Conservation (phyloP, 1,140 invertebrate genomes). For the Lordiphosa mommai region DNA sequence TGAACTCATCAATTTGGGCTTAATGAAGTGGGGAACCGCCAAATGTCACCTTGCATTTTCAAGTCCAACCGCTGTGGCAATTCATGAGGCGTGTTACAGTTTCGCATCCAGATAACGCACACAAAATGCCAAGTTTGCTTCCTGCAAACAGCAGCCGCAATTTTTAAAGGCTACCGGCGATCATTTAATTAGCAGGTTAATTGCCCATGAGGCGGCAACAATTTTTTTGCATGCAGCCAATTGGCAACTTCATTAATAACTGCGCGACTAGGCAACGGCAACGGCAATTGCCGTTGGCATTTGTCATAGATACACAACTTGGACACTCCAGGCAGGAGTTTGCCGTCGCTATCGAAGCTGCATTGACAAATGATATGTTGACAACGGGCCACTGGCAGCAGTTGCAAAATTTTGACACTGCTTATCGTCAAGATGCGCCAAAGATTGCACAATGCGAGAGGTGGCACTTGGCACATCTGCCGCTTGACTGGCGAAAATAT, state of each 20-base stretch:
- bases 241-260: slow-evolving; percentile 72
- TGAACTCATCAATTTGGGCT: slow-evolving; percentile 75
- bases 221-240: slow-evolving; percentile 3
- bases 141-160: slow-evolving; percentile 30
- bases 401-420: slow-evolving; percentile 74
- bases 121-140: slow-evolving; percentile 53
- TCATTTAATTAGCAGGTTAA: slow-evolving; percentile 73
- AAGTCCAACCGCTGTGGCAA: slow-evolving; percentile 42
- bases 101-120: slow-evolving; percentile 49
- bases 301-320: slow-evolving; percentile 54
- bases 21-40: slow-evolving; percentile 62
- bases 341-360: slow-evolving; percentile 36
- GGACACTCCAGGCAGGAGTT: slow-evolving; percentile 3
- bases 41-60: slow-evolving; percentile 67
- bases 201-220: slow-evolving; percentile 50
- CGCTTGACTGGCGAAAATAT: slow-evolving; percentile 17
- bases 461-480: slow-evolving; percentile 28
- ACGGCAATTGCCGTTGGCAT: slow-evolving; percentile 30
- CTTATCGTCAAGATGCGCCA: slow-evolving; percentile 48
- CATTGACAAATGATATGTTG: slow-evolving; percentile 74
- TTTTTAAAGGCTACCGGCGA: slow-evolving; percentile 29
- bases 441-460: not conserved
- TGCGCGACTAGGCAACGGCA: slow-evolving; percentile 4
- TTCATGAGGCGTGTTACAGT: slow-evolving; percentile 45
- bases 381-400: slow-evolving; percentile 48